Percentiles rank a stretch among this genome's conserved stretches.
Conservation (phyloP, 2,113 vertebrate species). For the Amia ocellicauda region DNA sequence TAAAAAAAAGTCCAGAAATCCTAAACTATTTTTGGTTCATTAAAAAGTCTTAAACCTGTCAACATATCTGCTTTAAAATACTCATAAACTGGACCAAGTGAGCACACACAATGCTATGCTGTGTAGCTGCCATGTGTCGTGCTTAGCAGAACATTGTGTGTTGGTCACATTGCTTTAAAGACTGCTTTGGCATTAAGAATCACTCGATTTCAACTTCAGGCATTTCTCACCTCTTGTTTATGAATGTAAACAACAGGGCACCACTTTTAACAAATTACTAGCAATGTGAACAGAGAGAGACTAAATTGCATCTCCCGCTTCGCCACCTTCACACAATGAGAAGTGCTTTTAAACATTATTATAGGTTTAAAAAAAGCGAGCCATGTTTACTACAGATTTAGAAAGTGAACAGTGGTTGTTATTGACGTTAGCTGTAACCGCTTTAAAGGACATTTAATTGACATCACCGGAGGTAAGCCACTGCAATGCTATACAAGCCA, state of each 20-base stretch:
- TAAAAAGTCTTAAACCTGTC: background rate
- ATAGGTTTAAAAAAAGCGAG: too few species aligned
- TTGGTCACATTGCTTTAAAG: background rate
- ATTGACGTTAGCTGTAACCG: too few species aligned
- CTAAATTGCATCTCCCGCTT: background rate
- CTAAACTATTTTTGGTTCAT: background rate
- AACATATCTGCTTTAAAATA: background rate
- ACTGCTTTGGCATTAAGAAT: too few species aligned
- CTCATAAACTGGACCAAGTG: background rate
- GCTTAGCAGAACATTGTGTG: background rate
- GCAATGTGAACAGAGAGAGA: background rate
- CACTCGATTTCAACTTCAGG: background rate
- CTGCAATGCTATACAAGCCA: too few species aligned
- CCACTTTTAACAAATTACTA: background rate
- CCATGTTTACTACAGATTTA: too few species aligned
- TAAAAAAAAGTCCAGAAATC: background rate
- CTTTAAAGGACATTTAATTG: too few species aligned
- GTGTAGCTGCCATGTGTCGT: background rate
- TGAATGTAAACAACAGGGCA: constrained; percentile 7
- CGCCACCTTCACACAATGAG: too few species aligned
- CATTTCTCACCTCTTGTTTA: background rate
- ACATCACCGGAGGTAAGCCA: too few species aligned
- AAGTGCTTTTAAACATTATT: too few species aligned
- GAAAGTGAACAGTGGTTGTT: too few species aligned
- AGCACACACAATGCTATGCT: too few species aligned